Evolutionary conservation across 2,888 invertebrate genomes (phyloP).

Genomic region (Scaptomyza tumidula): DNA sequence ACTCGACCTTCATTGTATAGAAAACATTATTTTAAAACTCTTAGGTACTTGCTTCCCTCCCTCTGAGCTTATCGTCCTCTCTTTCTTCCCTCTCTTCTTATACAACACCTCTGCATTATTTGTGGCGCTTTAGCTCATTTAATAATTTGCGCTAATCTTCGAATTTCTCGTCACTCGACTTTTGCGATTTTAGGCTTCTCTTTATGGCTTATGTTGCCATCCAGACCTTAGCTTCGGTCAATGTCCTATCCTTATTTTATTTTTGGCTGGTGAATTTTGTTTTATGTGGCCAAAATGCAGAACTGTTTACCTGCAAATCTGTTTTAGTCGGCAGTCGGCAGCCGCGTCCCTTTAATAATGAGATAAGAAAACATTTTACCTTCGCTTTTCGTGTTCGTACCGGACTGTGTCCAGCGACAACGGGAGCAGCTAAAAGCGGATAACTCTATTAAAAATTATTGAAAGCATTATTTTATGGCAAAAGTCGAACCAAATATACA

Average conservation of each 20-base stretch:
- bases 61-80: background rate
- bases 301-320: constrained; percentile 53
- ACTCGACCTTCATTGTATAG: too few relatives aligned
- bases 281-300: constrained; percentile 54
- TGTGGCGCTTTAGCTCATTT: constrained; percentile 58
- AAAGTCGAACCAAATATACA: background rate
- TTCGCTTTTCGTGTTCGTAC: constrained; percentile 15
- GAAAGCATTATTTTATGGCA: constrained; percentile 59
- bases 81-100: background rate
- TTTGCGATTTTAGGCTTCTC: background rate
- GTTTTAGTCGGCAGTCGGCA: constrained; percentile 37
- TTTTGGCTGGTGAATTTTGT: constrained; percentile 32
- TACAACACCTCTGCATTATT: constrained; percentile 1
- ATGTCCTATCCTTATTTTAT: constrained; percentile 39
- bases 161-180: constrained; percentile 16
- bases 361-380: constrained; percentile 71
- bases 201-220: constrained; percentile 2
- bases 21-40: too few relatives aligned
- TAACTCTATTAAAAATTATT: constrained; percentile 72
- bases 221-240: constrained; percentile 49
- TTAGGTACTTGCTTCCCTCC: too few relatives aligned
- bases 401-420: constrained; percentile 21
- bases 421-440: constrained; percentile 42
- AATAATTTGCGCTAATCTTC: constrained; percentile 61
- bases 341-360: constrained; percentile 70